Percentiles rank a stretch among this genome's conserved stretches.
Evolutionary conservation across 2,113 vertebrate genomes (phyloP).

Genomic region (Syngnathoides biaculeatus): DNA sequence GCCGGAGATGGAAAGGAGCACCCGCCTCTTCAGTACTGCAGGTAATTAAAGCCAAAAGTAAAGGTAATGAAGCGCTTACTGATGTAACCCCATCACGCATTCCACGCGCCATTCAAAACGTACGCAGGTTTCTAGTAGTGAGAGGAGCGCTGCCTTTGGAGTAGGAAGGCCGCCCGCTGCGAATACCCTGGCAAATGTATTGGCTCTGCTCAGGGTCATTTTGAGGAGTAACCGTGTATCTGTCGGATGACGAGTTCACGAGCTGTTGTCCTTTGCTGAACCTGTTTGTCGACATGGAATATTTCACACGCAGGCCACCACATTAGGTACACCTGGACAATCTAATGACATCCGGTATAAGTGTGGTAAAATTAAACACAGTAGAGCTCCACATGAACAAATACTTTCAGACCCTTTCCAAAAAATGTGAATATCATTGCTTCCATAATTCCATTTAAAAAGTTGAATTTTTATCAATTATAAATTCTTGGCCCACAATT

Average conservation of each 20-base stretch:
- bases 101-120: constrained; percentile 26
- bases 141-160: constrained; percentile 35
- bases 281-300: constrained; percentile 30
- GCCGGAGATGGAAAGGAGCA: constrained; percentile 69
- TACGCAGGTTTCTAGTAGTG: constrained; percentile 65
- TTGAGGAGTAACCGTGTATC: constrained; percentile 35
- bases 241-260: rapidly evolving
- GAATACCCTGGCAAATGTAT: constrained; percentile 54
- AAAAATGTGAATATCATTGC: too few species aligned
- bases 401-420: too few species aligned
- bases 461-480: too few species aligned
- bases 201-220: constrained; percentile 50
- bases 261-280: neutral
- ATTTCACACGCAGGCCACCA: neutral
- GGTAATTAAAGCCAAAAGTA: neutral
- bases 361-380: neutral
- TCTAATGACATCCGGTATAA: neutral
- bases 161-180: constrained; percentile 35
- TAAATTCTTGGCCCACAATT: too few species aligned
- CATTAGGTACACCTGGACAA: neutral
- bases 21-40: constrained; percentile 66
- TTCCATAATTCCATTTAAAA: too few species aligned
- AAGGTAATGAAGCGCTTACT: neutral
- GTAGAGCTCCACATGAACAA: too few species aligned
- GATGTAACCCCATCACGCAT: neutral